These are phyloP conservation scores for Platysternon megacephalum DNA, from an alignment of 2,113 vertebrate genomes.

Conservation along the genomic window DNA sequence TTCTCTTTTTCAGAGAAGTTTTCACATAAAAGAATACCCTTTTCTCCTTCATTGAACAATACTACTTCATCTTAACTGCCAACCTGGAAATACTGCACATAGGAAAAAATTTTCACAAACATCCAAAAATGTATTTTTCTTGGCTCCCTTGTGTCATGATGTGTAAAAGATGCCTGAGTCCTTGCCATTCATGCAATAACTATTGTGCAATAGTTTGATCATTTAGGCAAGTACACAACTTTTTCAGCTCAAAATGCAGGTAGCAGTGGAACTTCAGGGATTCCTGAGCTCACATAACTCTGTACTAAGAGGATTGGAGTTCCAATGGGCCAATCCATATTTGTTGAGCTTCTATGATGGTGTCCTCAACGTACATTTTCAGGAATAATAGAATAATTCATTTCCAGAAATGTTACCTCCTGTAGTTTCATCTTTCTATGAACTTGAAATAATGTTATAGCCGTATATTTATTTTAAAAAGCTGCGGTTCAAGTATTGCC, in stretches of 20 bases:
- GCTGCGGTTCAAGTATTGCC: not conserved
- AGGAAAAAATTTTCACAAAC: not conserved
- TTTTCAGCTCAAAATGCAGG: not conserved
- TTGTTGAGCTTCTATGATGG: slow-evolving; percentile 15
- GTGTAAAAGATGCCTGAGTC: not conserved
- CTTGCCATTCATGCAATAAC: not conserved
- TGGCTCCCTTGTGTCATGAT: not conserved
- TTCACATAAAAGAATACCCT: not conserved
- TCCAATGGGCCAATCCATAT: not conserved
- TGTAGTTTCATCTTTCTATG: not conserved
- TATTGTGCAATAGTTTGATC: not conserved
- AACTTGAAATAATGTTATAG: accelerated
- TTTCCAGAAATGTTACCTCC: not conserved
- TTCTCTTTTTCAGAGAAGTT: not conserved
- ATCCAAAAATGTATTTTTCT: not conserved
- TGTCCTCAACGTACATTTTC: not conserved
- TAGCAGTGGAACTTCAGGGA: not conserved
- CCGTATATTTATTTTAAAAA: not conserved
- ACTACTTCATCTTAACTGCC: not conserved
- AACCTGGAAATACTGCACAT: not conserved
- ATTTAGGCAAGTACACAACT: not conserved
- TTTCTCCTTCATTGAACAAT: not conserved
- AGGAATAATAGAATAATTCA: not conserved
- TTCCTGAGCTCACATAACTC: not conserved
- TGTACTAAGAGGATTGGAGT: not conserved